Base-by-base conservation (phyloP, 2,797 vertebrate genomes). In the Alosa sapidissima region DNA sequence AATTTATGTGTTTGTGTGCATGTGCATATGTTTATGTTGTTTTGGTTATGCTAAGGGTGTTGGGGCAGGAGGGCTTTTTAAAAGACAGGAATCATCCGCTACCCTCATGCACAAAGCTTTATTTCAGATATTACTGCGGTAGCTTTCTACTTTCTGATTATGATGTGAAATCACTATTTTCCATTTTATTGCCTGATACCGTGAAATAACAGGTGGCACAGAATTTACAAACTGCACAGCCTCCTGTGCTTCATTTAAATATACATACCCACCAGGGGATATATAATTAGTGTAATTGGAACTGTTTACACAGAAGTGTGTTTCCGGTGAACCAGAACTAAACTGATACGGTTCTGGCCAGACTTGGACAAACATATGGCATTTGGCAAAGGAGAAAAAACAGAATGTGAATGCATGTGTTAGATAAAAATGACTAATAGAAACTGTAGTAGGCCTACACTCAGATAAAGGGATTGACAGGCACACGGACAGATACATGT, bases 21-120 rank as follows among this genome's bases (percentile, higher is more conserved):
- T 88, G 89, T 84, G 85, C 89, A 81, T 88, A 83, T 87, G 86
- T 89, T 89, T 45, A 16, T 78, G 36, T 19, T 78, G 41, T 47
- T 78, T 41, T 78, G 41, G 13, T 78, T 78, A 78, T 36, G 45
- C 41, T 19, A 19, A 78, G 72, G 41, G 3, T 41, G 3, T 19
- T 47, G 16, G 72, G 19, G 16, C 36, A 45, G 68, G 5, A 75
- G 33, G 33, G 33, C 5, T 41, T 75, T 41, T 75, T 6, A 78
- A 65, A 78, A 47, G 41, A 10, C 41, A 9, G 41, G 19, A 19
- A 19, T 45, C 16, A 13, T 47, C 21, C 5, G 41, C 41, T 19
- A 2, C 16, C 16, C 41, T 78, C 72, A 5, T 47, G 41, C 72
- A 47, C 6, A 47, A 47, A 16, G 16, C 14, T 47, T 13, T 8